Conservation (phyloP, 2,888 invertebrate species). For the Nymphalis c-album region DNA sequence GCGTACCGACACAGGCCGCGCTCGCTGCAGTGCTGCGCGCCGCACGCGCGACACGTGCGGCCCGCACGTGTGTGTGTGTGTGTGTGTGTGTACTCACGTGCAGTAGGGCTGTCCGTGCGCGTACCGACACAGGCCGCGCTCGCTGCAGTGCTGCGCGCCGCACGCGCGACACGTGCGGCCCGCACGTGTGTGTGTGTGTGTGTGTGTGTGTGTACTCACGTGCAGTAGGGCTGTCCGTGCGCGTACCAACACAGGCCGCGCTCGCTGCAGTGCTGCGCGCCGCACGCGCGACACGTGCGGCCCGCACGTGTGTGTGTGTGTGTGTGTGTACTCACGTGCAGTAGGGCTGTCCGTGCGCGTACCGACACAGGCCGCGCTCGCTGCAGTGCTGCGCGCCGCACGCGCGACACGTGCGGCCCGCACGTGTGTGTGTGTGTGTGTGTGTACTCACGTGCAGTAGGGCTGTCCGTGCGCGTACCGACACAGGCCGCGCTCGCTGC, state of each 20-base stretch:
- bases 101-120: too few species aligned
- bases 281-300: constrained; percentile 89
- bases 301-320: constrained; percentile 82
- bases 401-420: too few species aligned
- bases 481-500: constrained; percentile 93
- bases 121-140: too few species aligned
- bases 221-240: constrained; percentile 88
- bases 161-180: too few species aligned
- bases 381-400: too few species aligned
- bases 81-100: too few species aligned
- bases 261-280: constrained; percentile 89
- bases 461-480: constrained; percentile 88
- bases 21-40: constrained; percentile 89
- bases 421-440: too few species aligned
- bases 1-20: constrained; percentile 91
- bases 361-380: too few species aligned
- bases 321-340: too few species aligned
- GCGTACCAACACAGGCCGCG: constrained; percentile 91
- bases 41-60: constrained; percentile 89
- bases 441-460: constrained; percentile 85
- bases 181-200: too few species aligned
- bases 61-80: constrained; percentile 82
- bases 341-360: too few species aligned
- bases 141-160: too few species aligned
- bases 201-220: constrained; percentile 76